phyloP scores from a whole-genome alignment of 2,888 invertebrate genomes.

The Meghimatium bilineatum region DNA sequence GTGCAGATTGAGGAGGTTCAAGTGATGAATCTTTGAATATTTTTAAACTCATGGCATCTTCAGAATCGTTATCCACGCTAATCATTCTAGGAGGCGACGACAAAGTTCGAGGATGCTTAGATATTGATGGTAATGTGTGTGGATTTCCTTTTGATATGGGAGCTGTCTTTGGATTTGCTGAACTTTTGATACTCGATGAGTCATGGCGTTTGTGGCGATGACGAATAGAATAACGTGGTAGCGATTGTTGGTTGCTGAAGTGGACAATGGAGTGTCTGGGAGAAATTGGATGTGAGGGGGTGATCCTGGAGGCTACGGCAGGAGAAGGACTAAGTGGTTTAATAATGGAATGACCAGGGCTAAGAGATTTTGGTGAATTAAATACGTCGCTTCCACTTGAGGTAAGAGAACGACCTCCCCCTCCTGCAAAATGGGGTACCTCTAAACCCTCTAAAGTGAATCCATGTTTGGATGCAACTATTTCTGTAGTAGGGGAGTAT shows the following conservation, averaged over 20 bases:
- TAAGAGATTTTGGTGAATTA: background rate
- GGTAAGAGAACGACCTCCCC: background rate
- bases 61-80: background rate
- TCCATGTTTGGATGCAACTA: conserved; percentile 40
- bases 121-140: background rate
- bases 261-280: background rate
- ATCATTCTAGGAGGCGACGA: conserved; percentile 4
- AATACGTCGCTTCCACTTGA: conserved; percentile 34
- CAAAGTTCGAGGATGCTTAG: background rate
- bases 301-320: background rate
- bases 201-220: conserved; percentile 4
- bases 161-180: background rate
- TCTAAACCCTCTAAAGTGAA: conserved; percentile 37
- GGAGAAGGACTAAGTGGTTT: conserved; percentile 34
- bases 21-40: background rate
- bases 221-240: background rate
- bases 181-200: background rate
- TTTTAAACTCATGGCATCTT: background rate
- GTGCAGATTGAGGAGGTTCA: conserved; percentile 6
- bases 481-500: conserved; percentile 35
- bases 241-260: background rate
- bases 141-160: background rate
- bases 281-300: background rate
- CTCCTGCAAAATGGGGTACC: conserved; percentile 19
- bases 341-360: background rate